Percentiles rank a stretch among this genome's conserved stretches.
Evolutionary conservation across 2,113 vertebrate genomes (phyloP).

Genomic region (Gallinago undulata): DNA sequence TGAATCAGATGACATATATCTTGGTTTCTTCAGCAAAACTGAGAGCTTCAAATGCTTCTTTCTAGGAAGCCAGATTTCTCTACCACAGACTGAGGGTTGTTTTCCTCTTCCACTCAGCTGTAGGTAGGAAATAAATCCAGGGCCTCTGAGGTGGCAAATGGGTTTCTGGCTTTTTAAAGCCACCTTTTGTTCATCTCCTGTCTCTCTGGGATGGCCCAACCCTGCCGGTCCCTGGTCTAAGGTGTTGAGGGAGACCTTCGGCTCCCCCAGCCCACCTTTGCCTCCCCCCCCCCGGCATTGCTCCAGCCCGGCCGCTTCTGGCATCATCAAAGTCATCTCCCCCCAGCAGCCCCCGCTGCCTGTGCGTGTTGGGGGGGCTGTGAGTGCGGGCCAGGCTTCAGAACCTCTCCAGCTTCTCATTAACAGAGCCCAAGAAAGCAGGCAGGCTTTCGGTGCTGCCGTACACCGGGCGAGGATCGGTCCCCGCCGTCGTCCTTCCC

Average conservation of each 20-base stretch:
- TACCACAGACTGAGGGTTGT: background rate
- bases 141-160: background rate
- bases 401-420: background rate
- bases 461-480: background rate
- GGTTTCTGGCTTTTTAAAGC: background rate
- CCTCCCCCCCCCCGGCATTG: background rate
- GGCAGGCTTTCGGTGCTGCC: background rate
- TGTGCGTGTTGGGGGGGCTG: rapidly evolving
- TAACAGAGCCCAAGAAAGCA: background rate
- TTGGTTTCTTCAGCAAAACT: background rate
- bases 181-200: background rate
- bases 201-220: background rate
- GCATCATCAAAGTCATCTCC: background rate
- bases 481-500: background rate
- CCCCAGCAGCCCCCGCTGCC: background rate
- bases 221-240: background rate
- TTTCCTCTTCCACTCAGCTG: background rate
- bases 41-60: background rate
- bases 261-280: background rate
- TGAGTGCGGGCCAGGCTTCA: background rate
- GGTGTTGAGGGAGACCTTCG: background rate
- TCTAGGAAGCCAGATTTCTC: background rate
- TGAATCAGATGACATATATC: background rate
- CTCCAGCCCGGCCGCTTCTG: background rate
- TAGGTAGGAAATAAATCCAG: background rate